Conservation (phyloP, 2,797 vertebrate genomes). For the Chelon labrosus region DNA sequence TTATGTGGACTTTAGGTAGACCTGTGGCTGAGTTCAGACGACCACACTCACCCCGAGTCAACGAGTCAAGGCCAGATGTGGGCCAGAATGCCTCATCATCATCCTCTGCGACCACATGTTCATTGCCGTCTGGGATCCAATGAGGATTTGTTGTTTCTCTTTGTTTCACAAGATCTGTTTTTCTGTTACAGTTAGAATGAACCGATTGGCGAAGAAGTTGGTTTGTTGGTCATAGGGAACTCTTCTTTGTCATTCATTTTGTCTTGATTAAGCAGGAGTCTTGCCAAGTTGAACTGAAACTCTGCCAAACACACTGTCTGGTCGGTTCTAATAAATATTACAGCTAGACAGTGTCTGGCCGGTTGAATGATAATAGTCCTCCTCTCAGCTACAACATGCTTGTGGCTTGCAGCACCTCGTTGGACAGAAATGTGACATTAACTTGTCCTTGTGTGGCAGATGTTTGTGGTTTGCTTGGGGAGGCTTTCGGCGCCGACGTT, state of each 20-base stretch:
- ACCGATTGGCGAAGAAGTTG: neutral
- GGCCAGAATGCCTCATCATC: too few relatives aligned
- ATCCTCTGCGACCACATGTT: too few relatives aligned
- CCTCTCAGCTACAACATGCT: slow-evolving; percentile 11
- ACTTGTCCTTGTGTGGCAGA: slow-evolving; percentile 45
- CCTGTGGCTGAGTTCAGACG: too few relatives aligned
- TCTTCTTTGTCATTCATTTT: neutral
- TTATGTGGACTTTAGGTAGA: too few relatives aligned
- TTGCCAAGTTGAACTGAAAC: too few relatives aligned
- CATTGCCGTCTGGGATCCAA: too few relatives aligned
- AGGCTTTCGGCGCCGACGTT: slow-evolving; percentile 31
- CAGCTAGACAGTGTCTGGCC: neutral
- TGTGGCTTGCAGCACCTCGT: slow-evolving; percentile 15
- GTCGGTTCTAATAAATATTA: neutral
- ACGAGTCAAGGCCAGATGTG: too few relatives aligned
- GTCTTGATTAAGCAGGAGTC: neutral
- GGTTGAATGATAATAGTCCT: slow-evolving; percentile 18
- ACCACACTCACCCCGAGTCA: too few relatives aligned
- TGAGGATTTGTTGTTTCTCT: too few relatives aligned
- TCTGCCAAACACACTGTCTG: neutral
- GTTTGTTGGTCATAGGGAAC: neutral
- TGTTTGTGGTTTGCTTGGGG: slow-evolving; percentile 51
- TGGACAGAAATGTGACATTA: slow-evolving; percentile 48
- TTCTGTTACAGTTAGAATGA: neutral
- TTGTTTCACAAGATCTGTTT: neutral